These are phyloP conservation scores for Drosophila ohnishii DNA, from an alignment of 1,140 invertebrate genomes.

Conservation along the genomic window DNA sequence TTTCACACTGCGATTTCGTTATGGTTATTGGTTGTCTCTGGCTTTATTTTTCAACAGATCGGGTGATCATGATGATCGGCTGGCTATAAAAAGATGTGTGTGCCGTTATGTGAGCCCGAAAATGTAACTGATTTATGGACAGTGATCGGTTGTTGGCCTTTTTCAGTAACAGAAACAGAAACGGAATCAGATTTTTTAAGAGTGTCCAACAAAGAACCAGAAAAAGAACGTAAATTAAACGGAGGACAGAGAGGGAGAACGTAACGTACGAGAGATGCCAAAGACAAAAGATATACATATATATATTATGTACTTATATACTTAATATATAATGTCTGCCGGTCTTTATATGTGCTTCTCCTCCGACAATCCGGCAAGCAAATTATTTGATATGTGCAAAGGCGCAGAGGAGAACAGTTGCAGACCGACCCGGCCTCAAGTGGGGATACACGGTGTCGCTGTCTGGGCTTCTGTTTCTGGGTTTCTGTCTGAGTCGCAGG, in stretches of 20 bases:
- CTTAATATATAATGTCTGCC: slow-evolving; percentile 47
- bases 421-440: slow-evolving; percentile 25
- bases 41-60: slow-evolving; percentile 18
- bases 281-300: slow-evolving; percentile 65
- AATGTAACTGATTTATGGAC: slow-evolving; percentile 62
- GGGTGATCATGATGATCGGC: slow-evolving; percentile 14
- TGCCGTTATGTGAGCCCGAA: slow-evolving; percentile 40
- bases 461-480: slow-evolving; percentile 20
- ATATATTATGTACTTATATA: slow-evolving; percentile 18
- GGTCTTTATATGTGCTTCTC: slow-evolving; percentile 7
- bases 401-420: slow-evolving; percentile 1
- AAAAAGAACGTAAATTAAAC: slow-evolving; percentile 69
- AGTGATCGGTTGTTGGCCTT: slow-evolving; percentile 54
- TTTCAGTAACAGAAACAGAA: slow-evolving; percentile 33
- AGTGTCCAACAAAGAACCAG: slow-evolving; percentile 51
- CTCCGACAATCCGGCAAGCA: slow-evolving; percentile 19
- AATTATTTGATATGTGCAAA: slow-evolving; percentile 47
- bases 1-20: slow-evolving; percentile 67
- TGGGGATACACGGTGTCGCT: slow-evolving; percentile 20
- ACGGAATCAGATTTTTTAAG: slow-evolving; percentile 41
- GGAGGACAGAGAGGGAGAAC: background rate
- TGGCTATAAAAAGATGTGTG: slow-evolving; percentile 39
- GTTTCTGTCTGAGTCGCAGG: slow-evolving; percentile 48
- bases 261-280: slow-evolving; percentile 40
- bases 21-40: slow-evolving; percentile 44